Conservation (phyloP, 2,797 vertebrate species). For the Tenualosa thibaudeaui region DNA sequence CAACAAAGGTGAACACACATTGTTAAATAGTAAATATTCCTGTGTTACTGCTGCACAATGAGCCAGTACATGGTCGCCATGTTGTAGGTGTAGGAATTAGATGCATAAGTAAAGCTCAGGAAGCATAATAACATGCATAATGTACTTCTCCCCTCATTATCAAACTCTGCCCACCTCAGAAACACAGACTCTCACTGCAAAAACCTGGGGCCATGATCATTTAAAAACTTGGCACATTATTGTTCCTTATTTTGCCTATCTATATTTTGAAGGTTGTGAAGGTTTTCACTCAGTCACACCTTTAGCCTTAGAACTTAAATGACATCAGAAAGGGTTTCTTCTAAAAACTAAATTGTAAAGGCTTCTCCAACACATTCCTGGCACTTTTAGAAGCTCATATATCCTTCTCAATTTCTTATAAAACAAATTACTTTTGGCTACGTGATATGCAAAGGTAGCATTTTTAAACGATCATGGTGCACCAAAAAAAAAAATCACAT, state of each 20-base stretch:
- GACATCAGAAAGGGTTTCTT: neutral
- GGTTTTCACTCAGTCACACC: neutral
- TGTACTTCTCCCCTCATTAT: no score
- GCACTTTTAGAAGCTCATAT: neutral
- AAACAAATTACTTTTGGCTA: neutral
- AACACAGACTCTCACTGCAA: no score
- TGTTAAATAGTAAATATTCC: no score
- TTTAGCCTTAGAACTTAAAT: neutral
- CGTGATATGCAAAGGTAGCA: neutral
- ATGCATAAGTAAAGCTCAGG: no score
- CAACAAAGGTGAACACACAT: no score
- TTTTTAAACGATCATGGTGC: slow-evolving; percentile 38
- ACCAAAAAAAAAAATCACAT: neutral
- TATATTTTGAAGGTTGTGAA: neutral
- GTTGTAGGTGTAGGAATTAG: no score
- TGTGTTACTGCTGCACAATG: no score
- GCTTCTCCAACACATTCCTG: neutral
- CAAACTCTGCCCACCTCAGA: no score
- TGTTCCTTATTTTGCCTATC: neutral
- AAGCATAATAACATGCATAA: no score
- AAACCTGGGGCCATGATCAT: no score
- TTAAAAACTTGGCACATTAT: no score
- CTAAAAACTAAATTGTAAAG: neutral
- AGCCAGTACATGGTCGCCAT: no score
- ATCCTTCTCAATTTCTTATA: neutral